Evolutionary conservation across 2,888 invertebrate species (phyloP).

Genomic region (Bellardia bayeri): DNA sequence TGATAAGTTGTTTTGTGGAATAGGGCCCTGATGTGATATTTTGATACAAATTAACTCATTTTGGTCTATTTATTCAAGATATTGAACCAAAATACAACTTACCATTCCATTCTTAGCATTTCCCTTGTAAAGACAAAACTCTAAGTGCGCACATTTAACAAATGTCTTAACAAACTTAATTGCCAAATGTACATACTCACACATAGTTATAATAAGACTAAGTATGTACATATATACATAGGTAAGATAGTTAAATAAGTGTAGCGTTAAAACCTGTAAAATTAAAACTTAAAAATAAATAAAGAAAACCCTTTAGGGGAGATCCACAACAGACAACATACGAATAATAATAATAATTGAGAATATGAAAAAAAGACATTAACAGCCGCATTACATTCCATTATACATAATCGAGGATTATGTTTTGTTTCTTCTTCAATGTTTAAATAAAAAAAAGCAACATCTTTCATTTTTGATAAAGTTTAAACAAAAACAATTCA

Average conservation of each 20-base stretch:
- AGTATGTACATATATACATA: no score
- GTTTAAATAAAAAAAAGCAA: conserved; percentile 8
- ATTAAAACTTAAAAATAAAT: conserved; percentile 1
- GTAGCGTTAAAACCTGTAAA: conserved; percentile 16
- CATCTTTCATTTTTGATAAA: conserved; percentile 40
- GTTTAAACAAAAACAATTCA: conserved; percentile 1
- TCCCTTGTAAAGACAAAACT: no score
- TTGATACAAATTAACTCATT: no score
- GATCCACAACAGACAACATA: not conserved
- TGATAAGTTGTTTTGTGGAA: no score
- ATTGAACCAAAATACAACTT: no score
- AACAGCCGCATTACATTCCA: conserved; percentile 25
- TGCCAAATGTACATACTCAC: not conserved
- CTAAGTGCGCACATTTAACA: no score
- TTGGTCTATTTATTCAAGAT: no score
- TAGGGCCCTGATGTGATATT: no score
- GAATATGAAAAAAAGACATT: conserved; percentile 3
- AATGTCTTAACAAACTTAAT: not conserved
- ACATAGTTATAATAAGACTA: not conserved
- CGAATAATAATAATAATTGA: not conserved
- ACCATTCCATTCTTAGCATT: no score
- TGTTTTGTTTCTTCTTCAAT: not conserved
- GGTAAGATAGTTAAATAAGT: not conserved
- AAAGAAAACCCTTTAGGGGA: conserved; percentile 19
- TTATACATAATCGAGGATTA: not conserved